Percentiles rank a stretch among this genome's conserved stretches.
These are phyloP conservation scores for Mormyrops boulengeri DNA, from an alignment of 2,797 vertebrate genomes.

Conservation along the genomic window DNA sequence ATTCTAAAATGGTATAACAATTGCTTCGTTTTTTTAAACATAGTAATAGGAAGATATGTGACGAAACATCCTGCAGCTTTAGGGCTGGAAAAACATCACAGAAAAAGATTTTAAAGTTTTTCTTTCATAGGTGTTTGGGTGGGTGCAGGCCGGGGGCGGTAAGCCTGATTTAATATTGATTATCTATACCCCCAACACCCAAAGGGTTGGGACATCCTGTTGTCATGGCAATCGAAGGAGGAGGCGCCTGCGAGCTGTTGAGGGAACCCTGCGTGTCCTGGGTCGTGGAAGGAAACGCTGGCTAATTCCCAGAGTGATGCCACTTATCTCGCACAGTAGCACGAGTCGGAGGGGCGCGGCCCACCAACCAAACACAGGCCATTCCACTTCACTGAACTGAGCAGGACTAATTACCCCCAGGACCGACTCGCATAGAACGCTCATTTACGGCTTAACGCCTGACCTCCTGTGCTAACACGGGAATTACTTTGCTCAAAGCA, in stretches of 20 bases:
- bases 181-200: neutral
- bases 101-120: neutral
- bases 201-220: neutral
- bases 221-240: neutral
- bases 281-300: slow-evolving; percentile 14
- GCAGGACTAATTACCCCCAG: slow-evolving; percentile 4
- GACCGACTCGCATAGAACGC: neutral
- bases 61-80: neutral
- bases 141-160: neutral
- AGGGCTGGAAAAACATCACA: neutral
- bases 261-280: neutral
- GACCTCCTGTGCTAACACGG: neutral
- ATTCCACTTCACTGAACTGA: neutral
- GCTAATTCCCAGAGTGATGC: neutral
- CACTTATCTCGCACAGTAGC: slow-evolving; percentile 9
- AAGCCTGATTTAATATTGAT: neutral
- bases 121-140: neutral
- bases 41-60: neutral
- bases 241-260: neutral
- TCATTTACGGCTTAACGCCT: neutral
- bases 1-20: neutral
- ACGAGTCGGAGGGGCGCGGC: neutral
- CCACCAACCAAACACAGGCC: neutral
- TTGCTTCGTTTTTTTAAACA: neutral
- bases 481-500: neutral